Evolutionary conservation across 2,113 vertebrate genomes (phyloP).

Genomic region (Genyomyrus donnyi): DNA sequence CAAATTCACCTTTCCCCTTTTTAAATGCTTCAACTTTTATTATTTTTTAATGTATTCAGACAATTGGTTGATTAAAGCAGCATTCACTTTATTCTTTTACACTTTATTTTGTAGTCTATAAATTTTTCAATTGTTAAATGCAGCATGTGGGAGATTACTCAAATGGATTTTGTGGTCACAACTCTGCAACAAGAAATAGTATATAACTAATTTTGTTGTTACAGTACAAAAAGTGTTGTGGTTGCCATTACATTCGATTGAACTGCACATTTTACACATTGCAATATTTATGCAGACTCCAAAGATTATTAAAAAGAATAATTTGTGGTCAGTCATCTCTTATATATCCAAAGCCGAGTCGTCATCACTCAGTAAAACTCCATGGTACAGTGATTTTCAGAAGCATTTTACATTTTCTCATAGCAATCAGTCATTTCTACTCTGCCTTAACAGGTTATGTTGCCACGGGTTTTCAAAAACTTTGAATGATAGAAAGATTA

Average conservation of each 20-base stretch:
- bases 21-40: background rate
- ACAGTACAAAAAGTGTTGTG: background rate
- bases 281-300: background rate
- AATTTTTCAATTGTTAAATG: background rate
- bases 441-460: background rate
- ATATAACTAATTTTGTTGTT: background rate
- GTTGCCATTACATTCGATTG: background rate
- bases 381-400: background rate
- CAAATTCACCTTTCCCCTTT: background rate
- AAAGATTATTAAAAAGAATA: background rate
- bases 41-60: background rate
- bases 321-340: background rate
- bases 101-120: background rate
- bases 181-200: background rate
- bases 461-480: background rate
- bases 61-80: background rate
- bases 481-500: background rate
- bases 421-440: too few relatives aligned
- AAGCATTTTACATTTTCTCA: background rate
- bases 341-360: background rate
- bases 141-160: background rate
- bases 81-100: background rate
- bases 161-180: background rate
- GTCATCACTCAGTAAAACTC: background rate
- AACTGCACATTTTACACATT: background rate